These are phyloP conservation scores for Drosophila limbata DNA, from an alignment of 2,888 invertebrate genomes.

Conservation along the genomic window DNA sequence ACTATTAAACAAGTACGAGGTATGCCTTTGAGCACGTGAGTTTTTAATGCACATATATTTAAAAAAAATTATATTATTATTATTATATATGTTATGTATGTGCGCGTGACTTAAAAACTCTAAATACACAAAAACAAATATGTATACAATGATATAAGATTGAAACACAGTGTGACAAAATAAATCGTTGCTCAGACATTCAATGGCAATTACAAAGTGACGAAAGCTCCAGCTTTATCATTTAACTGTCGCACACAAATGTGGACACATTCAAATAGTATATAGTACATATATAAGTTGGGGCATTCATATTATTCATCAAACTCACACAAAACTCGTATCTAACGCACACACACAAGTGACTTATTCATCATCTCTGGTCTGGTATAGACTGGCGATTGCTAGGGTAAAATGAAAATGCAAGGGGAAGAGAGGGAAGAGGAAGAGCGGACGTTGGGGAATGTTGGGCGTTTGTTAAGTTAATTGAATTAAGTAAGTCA, in stretches of 20 bases:
- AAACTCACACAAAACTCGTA: slow-evolving; percentile 35
- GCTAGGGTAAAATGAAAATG: slow-evolving; percentile 5
- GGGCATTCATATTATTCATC: slow-evolving; percentile 54
- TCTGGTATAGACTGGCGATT: slow-evolving; percentile 37
- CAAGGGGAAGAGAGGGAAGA: neutral
- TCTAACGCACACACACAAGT: slow-evolving; percentile 50
- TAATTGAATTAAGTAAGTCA: slow-evolving; percentile 77
- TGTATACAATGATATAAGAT: slow-evolving; percentile 19
- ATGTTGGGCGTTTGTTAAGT: slow-evolving; percentile 42
- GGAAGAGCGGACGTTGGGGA: neutral
- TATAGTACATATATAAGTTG: slow-evolving; percentile 22
- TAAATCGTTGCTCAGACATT: slow-evolving; percentile 48
- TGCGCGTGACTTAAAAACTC: slow-evolving; percentile 51
- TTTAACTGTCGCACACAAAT: slow-evolving; percentile 20
- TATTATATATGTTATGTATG: neutral
- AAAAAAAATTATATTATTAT: slow-evolving; percentile 1
- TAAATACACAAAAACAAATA: neutral
- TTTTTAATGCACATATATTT: neutral
- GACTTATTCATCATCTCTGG: slow-evolving; percentile 59
- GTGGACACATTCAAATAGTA: slow-evolving; percentile 13
- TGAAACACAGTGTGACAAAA: slow-evolving; percentile 27
- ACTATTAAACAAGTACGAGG: slow-evolving; percentile 32
- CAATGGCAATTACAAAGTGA: slow-evolving; percentile 48
- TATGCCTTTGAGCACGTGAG: slow-evolving; percentile 49
- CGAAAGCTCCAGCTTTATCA: slow-evolving; percentile 47